Evolutionary conservation across 2,797 vertebrate genomes (phyloP).

Genomic region (Lagodon rhomboides): DNA sequence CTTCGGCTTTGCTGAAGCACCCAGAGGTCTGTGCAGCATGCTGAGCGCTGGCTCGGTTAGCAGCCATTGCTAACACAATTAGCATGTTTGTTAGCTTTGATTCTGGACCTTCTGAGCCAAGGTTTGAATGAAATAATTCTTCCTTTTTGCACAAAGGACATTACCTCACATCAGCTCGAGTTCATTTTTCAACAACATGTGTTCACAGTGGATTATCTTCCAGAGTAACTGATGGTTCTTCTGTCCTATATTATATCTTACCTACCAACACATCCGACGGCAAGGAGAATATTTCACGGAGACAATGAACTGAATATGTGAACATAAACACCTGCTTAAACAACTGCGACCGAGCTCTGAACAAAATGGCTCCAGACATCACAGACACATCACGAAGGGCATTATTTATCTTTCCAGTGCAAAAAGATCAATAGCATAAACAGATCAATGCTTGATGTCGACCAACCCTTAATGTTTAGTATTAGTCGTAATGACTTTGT

Average conservation of each 20-base stretch:
- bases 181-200: background rate
- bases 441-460: slow-evolving; percentile 58
- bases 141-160: background rate
- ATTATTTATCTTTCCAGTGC: slow-evolving; percentile 46
- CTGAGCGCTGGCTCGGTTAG: background rate
- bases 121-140: background rate
- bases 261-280: background rate
- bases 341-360: background rate
- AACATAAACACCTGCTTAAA: slow-evolving; percentile 14
- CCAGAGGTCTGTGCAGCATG: background rate
- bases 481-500: slow-evolving; percentile 43
- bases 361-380: slow-evolving; percentile 31
- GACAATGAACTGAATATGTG: background rate
- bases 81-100: background rate
- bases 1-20: background rate
- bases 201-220: slow-evolving; percentile 16
- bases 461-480: slow-evolving; percentile 30
- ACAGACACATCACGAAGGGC: slow-evolving; percentile 28
- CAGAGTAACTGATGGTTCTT: background rate
- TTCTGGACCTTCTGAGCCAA: background rate
- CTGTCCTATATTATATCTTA: background rate
- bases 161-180: slow-evolving; percentile 1
- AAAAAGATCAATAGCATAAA: slow-evolving; percentile 63
- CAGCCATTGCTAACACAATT: too few relatives aligned
- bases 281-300: background rate